Evolutionary conservation across 2,888 invertebrate genomes (phyloP).

Genomic region (Acanthosepion esculentum): DNA sequence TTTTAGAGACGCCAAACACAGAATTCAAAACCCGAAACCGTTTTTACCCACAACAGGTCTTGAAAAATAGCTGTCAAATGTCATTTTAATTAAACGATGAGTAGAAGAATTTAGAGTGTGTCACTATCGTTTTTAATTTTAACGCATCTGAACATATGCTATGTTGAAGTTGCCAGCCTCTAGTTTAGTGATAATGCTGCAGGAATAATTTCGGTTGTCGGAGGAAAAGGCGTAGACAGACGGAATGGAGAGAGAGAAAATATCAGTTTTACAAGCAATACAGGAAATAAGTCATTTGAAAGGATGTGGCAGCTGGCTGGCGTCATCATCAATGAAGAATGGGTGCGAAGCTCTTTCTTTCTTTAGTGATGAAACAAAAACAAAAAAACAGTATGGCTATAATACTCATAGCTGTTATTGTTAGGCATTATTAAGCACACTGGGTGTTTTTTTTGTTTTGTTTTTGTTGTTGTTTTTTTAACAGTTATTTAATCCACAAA

Average conservation of each 20-base stretch:
- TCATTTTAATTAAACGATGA: not conserved
- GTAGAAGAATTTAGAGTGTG: not conserved
- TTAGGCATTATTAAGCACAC: no score
- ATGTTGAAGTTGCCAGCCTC: not conserved
- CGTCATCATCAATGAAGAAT: not conserved
- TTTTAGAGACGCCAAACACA: no score
- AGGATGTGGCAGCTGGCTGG: not conserved
- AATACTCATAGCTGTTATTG: no score
- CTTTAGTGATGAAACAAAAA: not conserved
- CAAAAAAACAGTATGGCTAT: not conserved
- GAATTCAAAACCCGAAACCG: no score
- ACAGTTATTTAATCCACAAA: not conserved
- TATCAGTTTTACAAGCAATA: not conserved
- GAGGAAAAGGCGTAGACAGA: not conserved
- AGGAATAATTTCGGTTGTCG: not conserved
- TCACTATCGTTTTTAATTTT: not conserved
- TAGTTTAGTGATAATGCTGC: not conserved
- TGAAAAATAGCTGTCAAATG: not conserved
- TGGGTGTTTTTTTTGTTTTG: not conserved
- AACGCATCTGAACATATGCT: not conserved
- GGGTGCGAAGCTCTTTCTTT: not conserved
- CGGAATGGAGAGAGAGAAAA: no score
- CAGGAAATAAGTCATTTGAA: conserved; percentile 9
- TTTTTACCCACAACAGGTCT: no score
- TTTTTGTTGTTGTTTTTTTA: not conserved